These are phyloP conservation scores for Drosophila ambigua DNA, from an alignment of 1,140 invertebrate species.

Conservation along the genomic window DNA sequence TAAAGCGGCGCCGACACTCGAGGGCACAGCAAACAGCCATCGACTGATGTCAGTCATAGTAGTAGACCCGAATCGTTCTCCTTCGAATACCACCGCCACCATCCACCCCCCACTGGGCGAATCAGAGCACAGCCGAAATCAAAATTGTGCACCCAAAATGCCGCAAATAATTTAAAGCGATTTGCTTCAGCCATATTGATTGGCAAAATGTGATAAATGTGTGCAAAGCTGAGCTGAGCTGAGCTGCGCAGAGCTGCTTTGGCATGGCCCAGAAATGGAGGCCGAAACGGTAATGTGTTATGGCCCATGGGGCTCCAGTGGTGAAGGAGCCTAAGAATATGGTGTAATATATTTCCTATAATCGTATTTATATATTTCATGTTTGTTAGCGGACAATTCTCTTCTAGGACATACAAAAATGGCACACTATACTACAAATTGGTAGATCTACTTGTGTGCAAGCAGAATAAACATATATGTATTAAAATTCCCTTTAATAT, in stretches of 20 bases:
- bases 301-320: not conserved
- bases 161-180: slow-evolving; percentile 68
- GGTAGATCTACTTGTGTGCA: too few relatives aligned
- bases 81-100: slow-evolving; percentile 2
- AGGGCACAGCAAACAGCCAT: slow-evolving; percentile 24
- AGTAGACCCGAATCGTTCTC: slow-evolving; percentile 10
- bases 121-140: slow-evolving; percentile 24
- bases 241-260: slow-evolving; percentile 11
- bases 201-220: slow-evolving; percentile 74
- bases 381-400: too few relatives aligned
- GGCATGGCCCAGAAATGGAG: slow-evolving; percentile 17
- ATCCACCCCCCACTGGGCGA: slow-evolving; percentile 17
- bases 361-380: too few relatives aligned
- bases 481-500: too few relatives aligned
- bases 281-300: slow-evolving; percentile 3
- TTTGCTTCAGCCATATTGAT: slow-evolving; percentile 67
- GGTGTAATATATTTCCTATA: too few relatives aligned
- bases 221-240: not conserved
- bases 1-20: slow-evolving; percentile 45
- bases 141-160: slow-evolving; percentile 63
- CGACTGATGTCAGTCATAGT: slow-evolving; percentile 30
- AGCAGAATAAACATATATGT: too few relatives aligned
- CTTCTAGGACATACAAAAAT: too few relatives aligned
- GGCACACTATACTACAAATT: too few relatives aligned
- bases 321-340: not conserved